Base-by-base conservation (phyloP, 2,888 invertebrate genomes). In the Petrolisthes cinctipes region DNA sequence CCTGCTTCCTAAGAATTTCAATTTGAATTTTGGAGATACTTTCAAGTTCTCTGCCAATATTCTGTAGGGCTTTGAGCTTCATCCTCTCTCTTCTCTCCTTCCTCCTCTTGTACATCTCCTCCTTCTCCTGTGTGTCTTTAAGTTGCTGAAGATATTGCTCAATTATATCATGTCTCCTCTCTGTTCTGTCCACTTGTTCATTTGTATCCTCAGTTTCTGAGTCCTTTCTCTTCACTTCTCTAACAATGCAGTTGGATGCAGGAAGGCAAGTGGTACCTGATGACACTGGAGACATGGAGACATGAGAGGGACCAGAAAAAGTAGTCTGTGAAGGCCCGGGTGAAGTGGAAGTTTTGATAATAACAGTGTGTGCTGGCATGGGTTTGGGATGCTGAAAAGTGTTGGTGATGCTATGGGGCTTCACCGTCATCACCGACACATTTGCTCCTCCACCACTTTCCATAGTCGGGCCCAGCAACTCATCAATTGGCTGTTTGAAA, bases 51-150 rank as follows among this genome's bases (percentile, higher is more conserved):
- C 20, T 57, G 71, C 80, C 85, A 71, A 85, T 85, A 68, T 85
- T 81, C 61, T 85, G 85, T 56, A 85, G 61, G n/a, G 57, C 81
- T 81, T 57, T 80, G 4, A 85, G 57, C 54, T 81, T 81, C 81
- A 81, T 81, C 51, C 81, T 56, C 4, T 85, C 85, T 73, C 85
- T 85, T 57, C 75, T 85, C 73, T 85, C 85, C 51, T 85, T 85
- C 61, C 85, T 81, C 20, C n/a, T 81, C 17, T 61, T 85, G 71
- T 81, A 85, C 37, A 68, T 23, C n/a, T 75, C 81, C 75, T 85
- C 81, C 56, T 73, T 56, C 17, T 57, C 57, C 14, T 81, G 80
- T 37, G 68, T 85, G n/a, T 81, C 75, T 66, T 71, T 81, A 37
- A 85, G 23, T 66, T 85, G 37, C n/a, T 85, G 81, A 53, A 85